Percentiles rank a stretch among this genome's conserved stretches.
Evolutionary conservation across 35 echinoderm and acorn worm species (phyloP).

Genomic region (Holothuria glaberrima): DNA sequence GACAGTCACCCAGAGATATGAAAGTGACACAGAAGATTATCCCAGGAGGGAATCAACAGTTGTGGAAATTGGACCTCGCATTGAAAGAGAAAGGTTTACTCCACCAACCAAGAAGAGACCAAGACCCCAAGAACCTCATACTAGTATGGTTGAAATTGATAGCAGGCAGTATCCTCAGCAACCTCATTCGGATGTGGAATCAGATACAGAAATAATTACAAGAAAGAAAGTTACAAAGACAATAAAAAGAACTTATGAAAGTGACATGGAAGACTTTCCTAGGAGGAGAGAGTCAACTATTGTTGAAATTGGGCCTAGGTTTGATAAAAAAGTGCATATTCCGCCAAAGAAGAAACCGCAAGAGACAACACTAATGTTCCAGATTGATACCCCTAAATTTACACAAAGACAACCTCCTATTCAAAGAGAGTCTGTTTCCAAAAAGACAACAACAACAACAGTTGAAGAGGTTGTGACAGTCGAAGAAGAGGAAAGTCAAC

Average conservation of each 20-base stretch:
- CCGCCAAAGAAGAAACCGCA: slow-evolving; percentile 17
- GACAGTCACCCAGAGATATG: slow-evolving; percentile 45
- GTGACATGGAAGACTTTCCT: slow-evolving; percentile 58
- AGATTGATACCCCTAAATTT: slow-evolving; percentile 34
- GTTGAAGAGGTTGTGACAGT: slow-evolving; percentile 52
- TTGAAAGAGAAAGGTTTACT: slow-evolving; percentile 24
- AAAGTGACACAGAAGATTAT: slow-evolving; percentile 57
- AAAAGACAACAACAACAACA: slow-evolving; percentile 46
- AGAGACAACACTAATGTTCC: slow-evolving; percentile 22
- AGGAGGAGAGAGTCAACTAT: slow-evolving; percentile 41
- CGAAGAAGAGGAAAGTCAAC: slow-evolving; percentile 52
- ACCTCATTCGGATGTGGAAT: slow-evolving; percentile 55
- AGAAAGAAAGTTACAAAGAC: slow-evolving; percentile 43
- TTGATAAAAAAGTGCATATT: slow-evolving; percentile 24
- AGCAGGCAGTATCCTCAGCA: slow-evolving; percentile 25
- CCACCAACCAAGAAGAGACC: slow-evolving; percentile 13
- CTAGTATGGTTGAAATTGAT: slow-evolving; percentile 34
- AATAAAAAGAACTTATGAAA: slow-evolving; percentile 55
- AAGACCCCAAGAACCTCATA: slow-evolving; percentile 39
- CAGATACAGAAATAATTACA: slow-evolving; percentile 55
- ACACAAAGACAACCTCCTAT: slow-evolving; percentile 1
- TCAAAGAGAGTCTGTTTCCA: slow-evolving; percentile 18
- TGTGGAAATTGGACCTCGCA: slow-evolving; percentile 48
- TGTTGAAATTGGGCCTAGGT: slow-evolving; percentile 40
- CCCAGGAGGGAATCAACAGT: slow-evolving; percentile 54